A percentile compares a stretch with the other conserved stretches of the same genome.
These are phyloP conservation scores for Apodemus speciosus DNA, from an alignment of 2,113 vertebrate species.

Conservation along the genomic window DNA sequence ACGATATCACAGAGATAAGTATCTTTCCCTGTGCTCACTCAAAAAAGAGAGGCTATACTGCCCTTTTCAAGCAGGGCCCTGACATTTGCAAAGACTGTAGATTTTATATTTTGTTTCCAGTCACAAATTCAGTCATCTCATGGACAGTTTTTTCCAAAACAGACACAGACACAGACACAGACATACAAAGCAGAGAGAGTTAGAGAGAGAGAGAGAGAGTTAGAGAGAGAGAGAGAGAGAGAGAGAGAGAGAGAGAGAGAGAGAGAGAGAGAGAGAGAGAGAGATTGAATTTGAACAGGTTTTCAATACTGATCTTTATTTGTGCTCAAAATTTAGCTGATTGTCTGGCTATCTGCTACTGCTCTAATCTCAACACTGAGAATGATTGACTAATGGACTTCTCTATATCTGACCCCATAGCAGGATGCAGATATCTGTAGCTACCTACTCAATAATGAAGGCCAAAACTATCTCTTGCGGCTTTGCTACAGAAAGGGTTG, in stretches of 20 bases:
- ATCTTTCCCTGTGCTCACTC: not conserved
- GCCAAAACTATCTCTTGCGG: not conserved
- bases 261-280: too few relatives aligned
- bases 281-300: not conserved
- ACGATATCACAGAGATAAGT: not conserved
- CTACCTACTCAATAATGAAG: not conserved
- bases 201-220: too few relatives aligned
- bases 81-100: slow-evolving; percentile 16
- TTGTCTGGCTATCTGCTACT: not conserved
- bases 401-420: slow-evolving; percentile 15
- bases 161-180: not conserved
- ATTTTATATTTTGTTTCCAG: slow-evolving; percentile 56
- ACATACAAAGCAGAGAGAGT: not conserved
- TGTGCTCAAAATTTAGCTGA: slow-evolving; percentile 54
- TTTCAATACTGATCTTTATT: slow-evolving; percentile 59
- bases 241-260: too few relatives aligned
- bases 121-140: not conserved
- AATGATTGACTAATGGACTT: slow-evolving; percentile 6
- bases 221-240: too few relatives aligned
- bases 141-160: not conserved
- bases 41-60: not conserved
- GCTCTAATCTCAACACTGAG: not conserved
- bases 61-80: slow-evolving; percentile 8
- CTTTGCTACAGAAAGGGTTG: not conserved
- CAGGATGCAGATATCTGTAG: not conserved